phyloP scores from a whole-genome alignment of 2,888 invertebrate species.

The Acanthosepion lycidas region DNA sequence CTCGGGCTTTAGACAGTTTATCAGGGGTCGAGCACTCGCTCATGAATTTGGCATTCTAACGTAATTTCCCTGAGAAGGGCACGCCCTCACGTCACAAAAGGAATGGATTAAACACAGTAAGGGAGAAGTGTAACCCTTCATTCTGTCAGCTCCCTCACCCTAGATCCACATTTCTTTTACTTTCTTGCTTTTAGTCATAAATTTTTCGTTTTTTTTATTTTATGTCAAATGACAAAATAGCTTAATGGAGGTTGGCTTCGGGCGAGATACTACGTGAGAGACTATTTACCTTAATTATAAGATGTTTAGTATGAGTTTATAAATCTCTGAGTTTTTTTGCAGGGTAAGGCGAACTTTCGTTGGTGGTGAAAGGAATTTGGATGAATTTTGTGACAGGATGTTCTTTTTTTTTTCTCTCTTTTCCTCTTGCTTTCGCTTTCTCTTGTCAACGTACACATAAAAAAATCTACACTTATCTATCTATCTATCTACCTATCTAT shows the following conservation, averaged over 20 bases:
- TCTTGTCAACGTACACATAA: neutral
- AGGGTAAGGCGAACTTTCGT: neutral
- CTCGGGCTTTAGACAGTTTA: neutral
- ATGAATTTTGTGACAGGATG: neutral
- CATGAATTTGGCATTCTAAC: neutral
- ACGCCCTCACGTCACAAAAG: neutral
- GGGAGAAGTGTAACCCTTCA: neutral
- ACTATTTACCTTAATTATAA: neutral
- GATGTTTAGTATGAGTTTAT: neutral
- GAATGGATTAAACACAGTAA: neutral
- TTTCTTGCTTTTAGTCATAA: neutral
- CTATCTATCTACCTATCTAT: neutral
- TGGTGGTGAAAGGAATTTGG: neutral
- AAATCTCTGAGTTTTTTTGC: neutral
- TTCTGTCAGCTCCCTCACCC: too few relatives aligned
- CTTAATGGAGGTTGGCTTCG: neutral
- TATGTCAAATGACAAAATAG: neutral
- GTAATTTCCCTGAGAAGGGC: neutral
- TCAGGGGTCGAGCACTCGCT: neutral
- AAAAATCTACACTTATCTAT: too few relatives aligned
- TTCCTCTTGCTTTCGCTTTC: neutral
- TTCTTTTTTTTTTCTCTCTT: neutral
- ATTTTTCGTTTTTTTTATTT: neutral
- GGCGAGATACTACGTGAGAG: neutral
- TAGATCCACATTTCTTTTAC: neutral